Evolutionary conservation across 2,888 invertebrate genomes (phyloP).

Genomic region (Hyles lineata): DNA sequence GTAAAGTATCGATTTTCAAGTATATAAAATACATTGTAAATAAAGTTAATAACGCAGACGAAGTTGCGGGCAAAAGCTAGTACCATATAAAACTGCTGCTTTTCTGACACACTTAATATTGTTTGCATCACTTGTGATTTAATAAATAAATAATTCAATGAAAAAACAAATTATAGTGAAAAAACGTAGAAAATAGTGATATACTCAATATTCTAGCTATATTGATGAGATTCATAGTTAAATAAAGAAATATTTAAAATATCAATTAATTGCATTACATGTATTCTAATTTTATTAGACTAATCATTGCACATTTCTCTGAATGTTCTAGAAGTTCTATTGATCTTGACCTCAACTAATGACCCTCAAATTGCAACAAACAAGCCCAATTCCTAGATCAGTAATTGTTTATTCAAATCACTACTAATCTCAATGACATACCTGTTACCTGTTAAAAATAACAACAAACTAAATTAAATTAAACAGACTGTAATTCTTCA

Average conservation of each 20-base stretch:
- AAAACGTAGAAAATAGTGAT: no score
- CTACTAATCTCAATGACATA: neutral
- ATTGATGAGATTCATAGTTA: no score
- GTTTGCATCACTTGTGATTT: neutral
- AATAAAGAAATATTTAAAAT: neutral
- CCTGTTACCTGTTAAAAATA: conserved; percentile 2
- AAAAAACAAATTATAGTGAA: no score
- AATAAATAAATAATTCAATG: no score
- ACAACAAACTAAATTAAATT: neutral
- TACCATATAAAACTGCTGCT: neutral
- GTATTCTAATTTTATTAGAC: neutral
- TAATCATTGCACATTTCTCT: neutral
- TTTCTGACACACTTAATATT: neutral
- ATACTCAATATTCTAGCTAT: no score
- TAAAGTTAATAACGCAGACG: no score
- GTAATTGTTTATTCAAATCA: neutral
- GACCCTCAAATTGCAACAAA: conserved; percentile 16
- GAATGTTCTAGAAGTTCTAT: conserved; percentile 11
- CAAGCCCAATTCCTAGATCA: conserved; percentile 7
- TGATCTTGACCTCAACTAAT: conserved; percentile 16
- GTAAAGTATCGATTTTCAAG: no score
- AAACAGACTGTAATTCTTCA: neutral
- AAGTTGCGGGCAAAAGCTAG: no score
- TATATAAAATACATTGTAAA: no score
- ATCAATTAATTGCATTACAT: neutral